Conservation (phyloP, 92 coral and sea anemone species). For the Galaxea fascicularis region DNA sequence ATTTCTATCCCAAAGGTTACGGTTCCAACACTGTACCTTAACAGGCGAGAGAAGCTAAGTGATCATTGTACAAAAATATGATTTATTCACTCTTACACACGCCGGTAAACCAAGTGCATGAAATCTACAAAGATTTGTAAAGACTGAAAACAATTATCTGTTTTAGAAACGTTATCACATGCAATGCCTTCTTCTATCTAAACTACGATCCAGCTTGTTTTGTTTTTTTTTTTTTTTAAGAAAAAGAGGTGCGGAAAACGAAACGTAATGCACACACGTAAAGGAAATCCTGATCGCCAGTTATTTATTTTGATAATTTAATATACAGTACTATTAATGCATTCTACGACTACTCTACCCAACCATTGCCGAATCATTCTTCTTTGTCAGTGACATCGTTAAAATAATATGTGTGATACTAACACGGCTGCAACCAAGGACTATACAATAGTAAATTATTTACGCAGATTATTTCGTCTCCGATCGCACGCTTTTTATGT, state of each 20-base stretch:
- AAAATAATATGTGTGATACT: constrained; percentile 9
- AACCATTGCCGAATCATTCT: background rate
- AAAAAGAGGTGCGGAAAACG: background rate
- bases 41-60: background rate
- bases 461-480: constrained; percentile 20
- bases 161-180: constrained; percentile 13
- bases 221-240: background rate
- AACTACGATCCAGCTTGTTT: background rate
- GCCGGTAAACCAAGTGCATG: constrained; percentile 5
- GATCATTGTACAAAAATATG: constrained; percentile 42
- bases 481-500: constrained; percentile 41
- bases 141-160: constrained; percentile 14
- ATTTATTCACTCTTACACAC: constrained; percentile 44
- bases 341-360: background rate
- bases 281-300: background rate
- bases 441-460: constrained; percentile 34
- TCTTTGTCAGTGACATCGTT: background rate
- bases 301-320: background rate
- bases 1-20: background rate
- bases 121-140: constrained; percentile 32
- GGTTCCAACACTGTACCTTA: background rate
- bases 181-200: background rate
- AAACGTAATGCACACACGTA: background rate
- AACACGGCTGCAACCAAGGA: constrained; percentile 3
- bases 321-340: background rate